A percentile compares a stretch with the other conserved stretches of the same genome.
These are phyloP conservation scores for Psettodes erumei DNA, from an alignment of 2,113 vertebrate species.

Conservation along the genomic window DNA sequence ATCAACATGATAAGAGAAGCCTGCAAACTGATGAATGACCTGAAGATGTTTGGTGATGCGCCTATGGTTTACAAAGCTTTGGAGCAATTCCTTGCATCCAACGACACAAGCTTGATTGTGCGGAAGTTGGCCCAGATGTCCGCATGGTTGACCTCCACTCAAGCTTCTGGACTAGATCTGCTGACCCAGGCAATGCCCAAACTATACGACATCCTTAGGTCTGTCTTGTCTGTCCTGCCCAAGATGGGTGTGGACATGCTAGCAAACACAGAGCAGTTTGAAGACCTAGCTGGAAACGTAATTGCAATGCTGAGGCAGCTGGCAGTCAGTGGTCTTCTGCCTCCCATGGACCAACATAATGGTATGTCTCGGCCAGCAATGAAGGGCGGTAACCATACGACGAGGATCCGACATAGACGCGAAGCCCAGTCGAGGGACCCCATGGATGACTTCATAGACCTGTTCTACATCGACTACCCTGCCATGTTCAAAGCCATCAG, in stretches of 20 bases:
- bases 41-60: constrained; percentile 62
- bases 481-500: constrained; percentile 64
- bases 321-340: constrained; percentile 37
- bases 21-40: constrained; percentile 47
- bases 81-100: constrained; percentile 61
- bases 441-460: constrained; percentile 77
- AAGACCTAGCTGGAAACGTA: constrained; percentile 59
- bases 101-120: constrained; percentile 43
- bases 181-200: constrained; percentile 63
- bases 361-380: constrained; percentile 12
- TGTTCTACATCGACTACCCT: constrained; percentile 77
- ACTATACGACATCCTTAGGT: constrained; percentile 52
- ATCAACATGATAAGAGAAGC: constrained; percentile 45
- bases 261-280: constrained; percentile 34
- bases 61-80: constrained; percentile 58
- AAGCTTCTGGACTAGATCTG: constrained; percentile 69
- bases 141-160: constrained; percentile 64
- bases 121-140: constrained; percentile 57
- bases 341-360: constrained; percentile 15
- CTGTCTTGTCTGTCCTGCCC: constrained; percentile 46
- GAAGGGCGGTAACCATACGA: neutral
- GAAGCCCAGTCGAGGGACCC: constrained; percentile 44
- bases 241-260: constrained; percentile 33
- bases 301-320: constrained; percentile 67
- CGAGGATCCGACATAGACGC: constrained; percentile 19